phyloP scores from a whole-genome alignment of 2,113 vertebrate genomes.

The Aepyceros melampus region DNA sequence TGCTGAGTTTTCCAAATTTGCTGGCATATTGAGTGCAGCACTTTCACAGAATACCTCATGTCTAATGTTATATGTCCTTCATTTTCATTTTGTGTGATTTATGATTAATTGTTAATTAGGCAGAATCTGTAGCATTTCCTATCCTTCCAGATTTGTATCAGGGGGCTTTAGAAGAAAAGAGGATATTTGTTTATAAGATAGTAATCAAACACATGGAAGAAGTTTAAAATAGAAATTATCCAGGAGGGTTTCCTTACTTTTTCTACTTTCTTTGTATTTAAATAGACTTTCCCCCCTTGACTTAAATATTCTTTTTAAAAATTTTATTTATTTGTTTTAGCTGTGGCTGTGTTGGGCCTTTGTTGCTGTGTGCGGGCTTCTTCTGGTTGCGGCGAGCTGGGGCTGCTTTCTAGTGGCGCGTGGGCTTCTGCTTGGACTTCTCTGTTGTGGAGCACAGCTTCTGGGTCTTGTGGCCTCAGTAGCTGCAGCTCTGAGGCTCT shows the following conservation, averaged over 20 bases:
- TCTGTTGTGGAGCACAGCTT: background rate
- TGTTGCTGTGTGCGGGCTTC: background rate
- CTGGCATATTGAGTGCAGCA: too few relatives aligned
- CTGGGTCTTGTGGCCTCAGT: background rate
- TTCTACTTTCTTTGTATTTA: background rate
- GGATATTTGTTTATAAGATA: background rate
- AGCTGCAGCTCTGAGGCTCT: background rate
- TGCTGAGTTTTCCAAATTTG: too few relatives aligned
- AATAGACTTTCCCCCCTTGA: background rate
- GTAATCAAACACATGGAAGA: background rate
- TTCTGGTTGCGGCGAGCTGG: rapidly evolving
- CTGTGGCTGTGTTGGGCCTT: background rate
- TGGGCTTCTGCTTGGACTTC: background rate
- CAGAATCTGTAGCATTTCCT: background rate
- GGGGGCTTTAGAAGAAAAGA: background rate
- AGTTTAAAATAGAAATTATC: background rate
- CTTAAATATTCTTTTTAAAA: background rate
- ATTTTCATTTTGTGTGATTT: background rate
- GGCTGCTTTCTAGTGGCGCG: background rate
- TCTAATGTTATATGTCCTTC: background rate
- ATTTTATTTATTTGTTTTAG: background rate
- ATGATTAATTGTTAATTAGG: background rate
- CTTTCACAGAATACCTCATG: background rate
- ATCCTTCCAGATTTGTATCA: background rate
- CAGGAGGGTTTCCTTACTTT: background rate